Conservation (phyloP, 2,888 invertebrate genomes). For the Hoplodrina ambigua region DNA sequence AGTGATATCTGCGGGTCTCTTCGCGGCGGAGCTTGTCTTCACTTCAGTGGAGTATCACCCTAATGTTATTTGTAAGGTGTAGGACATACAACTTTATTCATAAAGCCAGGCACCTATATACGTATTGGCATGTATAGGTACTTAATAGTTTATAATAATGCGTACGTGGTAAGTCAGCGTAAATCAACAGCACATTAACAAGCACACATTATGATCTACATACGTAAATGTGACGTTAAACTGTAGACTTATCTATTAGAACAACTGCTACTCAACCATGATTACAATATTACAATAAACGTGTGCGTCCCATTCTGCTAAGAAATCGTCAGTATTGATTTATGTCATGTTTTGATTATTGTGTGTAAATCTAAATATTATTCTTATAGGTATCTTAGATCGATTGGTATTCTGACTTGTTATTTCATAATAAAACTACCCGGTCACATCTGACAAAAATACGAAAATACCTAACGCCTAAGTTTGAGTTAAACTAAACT, state of each 20-base stretch:
- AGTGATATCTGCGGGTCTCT: too few relatives aligned
- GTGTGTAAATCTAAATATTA: slow-evolving; percentile 40
- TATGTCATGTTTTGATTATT: slow-evolving; percentile 16
- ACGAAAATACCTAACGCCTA: too few relatives aligned
- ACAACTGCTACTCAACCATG: slow-evolving; percentile 15
- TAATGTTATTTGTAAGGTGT: slow-evolving; percentile 1
- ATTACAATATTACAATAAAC: slow-evolving; percentile 20
- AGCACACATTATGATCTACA: slow-evolving; percentile 26
- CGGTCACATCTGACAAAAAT: slow-evolving; percentile 11
- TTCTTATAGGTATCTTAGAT: not conserved
- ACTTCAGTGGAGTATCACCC: too few relatives aligned
- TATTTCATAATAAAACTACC: slow-evolving; percentile 1
- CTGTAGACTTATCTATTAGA: slow-evolving; percentile 23
- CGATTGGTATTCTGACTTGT: slow-evolving; percentile 1
- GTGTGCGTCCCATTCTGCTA: slow-evolving; percentile 16
- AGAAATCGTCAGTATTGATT: slow-evolving; percentile 23
- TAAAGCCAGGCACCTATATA: not conserved
- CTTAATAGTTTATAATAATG: not conserved
- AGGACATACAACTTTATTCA: slow-evolving; percentile 1
- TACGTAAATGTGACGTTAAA: slow-evolving; percentile 58
- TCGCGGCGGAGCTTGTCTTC: too few relatives aligned
- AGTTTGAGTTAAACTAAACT: too few relatives aligned
- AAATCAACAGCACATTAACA: slow-evolving; percentile 16
- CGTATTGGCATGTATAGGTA: not conserved
- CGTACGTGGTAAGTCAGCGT: slow-evolving; percentile 31